Evolutionary conservation across 2,888 invertebrate species (phyloP), one percentile per base, ranked within the genome.

Genomic region (Drosophila ustulata): DNA sequence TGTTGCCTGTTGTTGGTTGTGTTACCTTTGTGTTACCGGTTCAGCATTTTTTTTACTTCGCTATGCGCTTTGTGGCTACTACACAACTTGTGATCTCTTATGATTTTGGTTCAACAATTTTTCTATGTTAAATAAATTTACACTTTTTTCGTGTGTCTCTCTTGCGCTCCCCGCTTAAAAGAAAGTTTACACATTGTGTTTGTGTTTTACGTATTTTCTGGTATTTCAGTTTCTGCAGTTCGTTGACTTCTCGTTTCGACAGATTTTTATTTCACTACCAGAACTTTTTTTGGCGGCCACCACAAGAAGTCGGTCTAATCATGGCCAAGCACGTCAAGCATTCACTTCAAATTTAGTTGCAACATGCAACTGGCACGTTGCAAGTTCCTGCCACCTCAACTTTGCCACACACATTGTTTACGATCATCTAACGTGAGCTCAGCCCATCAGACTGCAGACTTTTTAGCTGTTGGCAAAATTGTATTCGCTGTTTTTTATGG

Each of bases 91-190:
- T 45, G 32, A 69, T 68, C 63, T 66, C 51, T 56, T 62, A 58
- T 73, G 80, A 67, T 68, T 72, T 71, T 53, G 13, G 55, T 37
- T 66, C 45, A 55, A 69, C 32, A 32, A 32, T 53, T 75, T 79
- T 80, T 87, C 71, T 77, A 68, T 89, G 82, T 82, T 80, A 82
- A 83, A 78, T 71, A 75, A 86, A 84, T 87, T 80, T 78, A 89
- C 88, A 84, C 84, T 67, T 86, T 71, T 74, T 58, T 68, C 50
- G 51, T 32, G 37, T 26, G 41, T 37, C 34, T 43, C 46, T 43
- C 32, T 11, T 37, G n/a, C 49, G n/a, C 71, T 66, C 11, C 47
- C 6, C 53, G 45, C 37, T 6, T 39, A 41, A 83, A 87, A 84
- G 82, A 83, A 83, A 83, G 83, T 85, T 88, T 52, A 26, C 49